phyloP scores from a whole-genome alignment of 2,797 vertebrate genomes.

The Delichon dasypus region DNA sequence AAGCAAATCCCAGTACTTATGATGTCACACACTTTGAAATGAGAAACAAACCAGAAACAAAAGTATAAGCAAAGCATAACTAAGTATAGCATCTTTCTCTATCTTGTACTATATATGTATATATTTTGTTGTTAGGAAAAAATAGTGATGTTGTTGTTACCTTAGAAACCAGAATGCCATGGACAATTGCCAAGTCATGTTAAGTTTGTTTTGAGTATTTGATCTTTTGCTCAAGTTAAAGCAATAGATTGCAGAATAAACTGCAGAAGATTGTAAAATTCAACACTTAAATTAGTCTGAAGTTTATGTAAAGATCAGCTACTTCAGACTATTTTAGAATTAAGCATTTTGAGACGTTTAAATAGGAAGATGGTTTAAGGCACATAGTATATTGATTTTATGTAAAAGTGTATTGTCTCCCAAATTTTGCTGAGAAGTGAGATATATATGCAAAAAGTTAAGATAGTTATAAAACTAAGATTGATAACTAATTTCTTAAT shows the following conservation, averaged over 20 bases:
- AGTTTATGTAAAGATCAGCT: conserved; percentile 67
- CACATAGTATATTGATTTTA: conserved; percentile 70
- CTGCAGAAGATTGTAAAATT: conserved; percentile 54
- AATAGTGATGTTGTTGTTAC: conserved; percentile 45
- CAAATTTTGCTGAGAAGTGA: conserved; percentile 73
- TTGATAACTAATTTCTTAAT: conserved; percentile 68
- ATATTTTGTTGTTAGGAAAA: conserved; percentile 64
- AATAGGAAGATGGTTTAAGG: conserved; percentile 70
- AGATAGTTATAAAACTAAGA: conserved; percentile 70
- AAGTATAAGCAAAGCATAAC: conserved; percentile 59
- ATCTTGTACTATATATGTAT: conserved; percentile 57
- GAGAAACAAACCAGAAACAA: conserved; percentile 37
- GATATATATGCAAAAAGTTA: conserved; percentile 62
- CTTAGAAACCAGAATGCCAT: conserved; percentile 76
- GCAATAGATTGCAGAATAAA: conserved; percentile 61
- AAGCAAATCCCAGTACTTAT: conserved; percentile 60
- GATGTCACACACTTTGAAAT: conserved; percentile 74
- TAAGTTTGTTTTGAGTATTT: conserved; percentile 73
- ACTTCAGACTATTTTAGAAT: conserved; percentile 71
- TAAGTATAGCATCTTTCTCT: conserved; percentile 45
- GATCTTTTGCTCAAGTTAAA: conserved; percentile 66
- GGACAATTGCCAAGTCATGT: conserved; percentile 75
- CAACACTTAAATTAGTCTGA: conserved; percentile 68
- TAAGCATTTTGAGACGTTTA: conserved; percentile 64
- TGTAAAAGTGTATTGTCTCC: conserved; percentile 68